These are phyloP conservation scores for Meleagris gallopavo DNA, from an alignment of 2,113 vertebrate genomes.

Conservation along the genomic window DNA sequence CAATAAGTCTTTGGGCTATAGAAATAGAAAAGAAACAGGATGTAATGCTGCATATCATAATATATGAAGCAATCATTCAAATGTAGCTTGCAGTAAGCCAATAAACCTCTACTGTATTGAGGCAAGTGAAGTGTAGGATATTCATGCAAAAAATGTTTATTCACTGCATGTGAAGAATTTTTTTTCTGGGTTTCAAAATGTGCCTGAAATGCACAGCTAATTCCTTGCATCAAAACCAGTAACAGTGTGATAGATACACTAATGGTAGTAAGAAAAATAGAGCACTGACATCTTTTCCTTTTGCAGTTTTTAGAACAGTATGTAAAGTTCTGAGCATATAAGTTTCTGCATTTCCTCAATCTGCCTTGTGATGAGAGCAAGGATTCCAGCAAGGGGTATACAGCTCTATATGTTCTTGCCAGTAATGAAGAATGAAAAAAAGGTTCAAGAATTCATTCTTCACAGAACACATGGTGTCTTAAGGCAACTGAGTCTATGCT, in stretches of 20 bases:
- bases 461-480: not conserved
- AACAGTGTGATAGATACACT: not conserved
- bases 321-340: not conserved
- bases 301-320: not conserved
- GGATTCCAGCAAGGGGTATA: not conserved
- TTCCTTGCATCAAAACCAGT: not conserved
- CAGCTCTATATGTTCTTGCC: not conserved
- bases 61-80: slow-evolving; percentile 73
- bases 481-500: not conserved
- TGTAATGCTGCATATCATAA: slow-evolving; percentile 69
- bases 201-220: slow-evolving; percentile 39
- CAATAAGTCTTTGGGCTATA: slow-evolving; percentile 78
- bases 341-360: not conserved
- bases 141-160: slow-evolving; percentile 64
- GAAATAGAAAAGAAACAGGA: slow-evolving; percentile 69
- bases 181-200: slow-evolving; percentile 36
- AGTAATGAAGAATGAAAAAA: not conserved
- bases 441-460: not conserved
- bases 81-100: slow-evolving; percentile 69
- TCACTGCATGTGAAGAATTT: slow-evolving; percentile 6
- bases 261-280: not conserved
- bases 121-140: slow-evolving; percentile 49
- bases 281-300: not conserved
- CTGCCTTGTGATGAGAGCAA: not conserved
- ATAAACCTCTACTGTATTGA: slow-evolving; percentile 61